These are phyloP conservation scores for Dinocampus coccinellae DNA, from an alignment of 2,888 invertebrate genomes.

Conservation along the genomic window DNA sequence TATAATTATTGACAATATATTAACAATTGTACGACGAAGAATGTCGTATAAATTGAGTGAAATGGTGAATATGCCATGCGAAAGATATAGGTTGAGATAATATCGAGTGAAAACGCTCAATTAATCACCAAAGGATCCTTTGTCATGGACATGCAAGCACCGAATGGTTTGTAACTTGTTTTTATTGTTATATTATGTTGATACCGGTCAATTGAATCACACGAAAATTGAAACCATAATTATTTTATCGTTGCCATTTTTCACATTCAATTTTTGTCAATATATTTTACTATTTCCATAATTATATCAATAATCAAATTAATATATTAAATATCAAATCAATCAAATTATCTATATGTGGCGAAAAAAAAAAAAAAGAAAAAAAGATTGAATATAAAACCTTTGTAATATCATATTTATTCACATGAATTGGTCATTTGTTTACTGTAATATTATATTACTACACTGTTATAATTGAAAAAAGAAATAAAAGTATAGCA, in stretches of 20 bases:
- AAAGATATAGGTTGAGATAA: constrained; percentile 58
- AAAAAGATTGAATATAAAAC: neutral
- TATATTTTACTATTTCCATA: too few relatives aligned
- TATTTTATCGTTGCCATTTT: neutral
- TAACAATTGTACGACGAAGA: constrained; percentile 33
- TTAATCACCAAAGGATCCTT: constrained; percentile 54
- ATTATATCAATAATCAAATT: too few relatives aligned
- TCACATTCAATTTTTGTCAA: neutral
- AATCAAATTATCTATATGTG: neutral
- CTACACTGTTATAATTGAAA: neutral
- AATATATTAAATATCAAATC: neutral
- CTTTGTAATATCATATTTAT: neutral
- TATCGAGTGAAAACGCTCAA: constrained; percentile 49
- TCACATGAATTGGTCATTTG: neutral
- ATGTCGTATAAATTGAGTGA: constrained; percentile 48
- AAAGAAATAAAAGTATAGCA: too few relatives aligned
- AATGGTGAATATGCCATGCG: constrained; percentile 51
- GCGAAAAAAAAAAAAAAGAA: neutral
- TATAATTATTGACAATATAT: neutral
- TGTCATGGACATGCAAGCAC: constrained; percentile 70
- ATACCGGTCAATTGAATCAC: neutral
- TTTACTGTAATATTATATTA: neutral
- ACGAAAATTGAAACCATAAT: too few relatives aligned
- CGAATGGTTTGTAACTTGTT: constrained; percentile 65
- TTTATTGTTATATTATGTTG: constrained; percentile 24